Conservation (phyloP, 2,888 invertebrate species). For the Koerneria pararmatus region DNA sequence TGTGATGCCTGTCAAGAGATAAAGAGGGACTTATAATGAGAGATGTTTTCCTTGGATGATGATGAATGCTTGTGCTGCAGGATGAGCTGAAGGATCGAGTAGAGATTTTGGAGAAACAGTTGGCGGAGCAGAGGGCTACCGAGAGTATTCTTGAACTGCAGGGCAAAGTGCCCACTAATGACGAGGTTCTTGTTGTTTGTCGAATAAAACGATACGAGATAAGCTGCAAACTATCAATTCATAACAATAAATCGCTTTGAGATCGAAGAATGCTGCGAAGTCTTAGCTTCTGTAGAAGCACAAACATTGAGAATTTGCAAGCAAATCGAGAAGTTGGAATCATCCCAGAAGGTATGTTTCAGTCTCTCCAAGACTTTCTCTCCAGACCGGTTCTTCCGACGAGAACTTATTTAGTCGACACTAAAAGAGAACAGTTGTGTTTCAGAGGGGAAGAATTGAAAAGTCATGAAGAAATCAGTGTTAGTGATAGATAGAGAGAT, state of each 20-base stretch:
- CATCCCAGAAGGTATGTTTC: constrained; percentile 37
- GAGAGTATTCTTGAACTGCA: constrained; percentile 34
- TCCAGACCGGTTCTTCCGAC: neutral
- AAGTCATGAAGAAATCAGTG: neutral
- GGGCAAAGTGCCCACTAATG: constrained; percentile 43
- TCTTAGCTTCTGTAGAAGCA: constrained; percentile 53
- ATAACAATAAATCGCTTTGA: constrained; percentile 24
- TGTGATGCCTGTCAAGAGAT: too few species aligned
- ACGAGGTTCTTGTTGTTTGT: constrained; percentile 45
- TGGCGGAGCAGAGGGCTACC: constrained; percentile 41
- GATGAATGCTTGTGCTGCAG: too few species aligned
- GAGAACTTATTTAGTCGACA: neutral
- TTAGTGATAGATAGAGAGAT: neutral
- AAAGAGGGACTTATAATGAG: too few species aligned
- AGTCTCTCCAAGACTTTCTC: neutral
- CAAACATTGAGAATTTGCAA: constrained; percentile 54
- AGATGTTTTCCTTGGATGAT: constrained; percentile 24
- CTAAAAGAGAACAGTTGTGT: neutral
- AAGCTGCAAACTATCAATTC: too few species aligned
- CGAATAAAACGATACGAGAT: too few species aligned
- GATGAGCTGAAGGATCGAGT: constrained; percentile 50
- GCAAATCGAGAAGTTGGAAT: constrained; percentile 55
- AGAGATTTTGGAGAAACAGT: constrained; percentile 50
- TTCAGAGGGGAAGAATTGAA: constrained; percentile 8
- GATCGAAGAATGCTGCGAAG: constrained; percentile 56